Evolutionary conservation across 2,888 invertebrate species (phyloP).

Genomic region (Chymomyza amoena): DNA sequence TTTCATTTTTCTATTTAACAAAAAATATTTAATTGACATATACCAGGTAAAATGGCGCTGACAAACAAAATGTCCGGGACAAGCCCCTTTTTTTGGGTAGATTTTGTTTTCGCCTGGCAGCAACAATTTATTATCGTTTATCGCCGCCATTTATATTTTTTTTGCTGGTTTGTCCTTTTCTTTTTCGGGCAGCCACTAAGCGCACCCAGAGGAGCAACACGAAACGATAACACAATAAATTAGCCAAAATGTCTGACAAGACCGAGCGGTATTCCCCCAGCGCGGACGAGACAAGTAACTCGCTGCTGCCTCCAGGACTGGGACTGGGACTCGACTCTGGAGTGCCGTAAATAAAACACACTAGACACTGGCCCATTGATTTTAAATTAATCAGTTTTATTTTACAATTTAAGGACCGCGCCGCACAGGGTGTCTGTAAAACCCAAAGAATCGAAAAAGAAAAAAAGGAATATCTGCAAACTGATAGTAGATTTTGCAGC

Average conservation of each 20-base stretch:
- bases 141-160: slow-evolving; percentile 2
- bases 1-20: slow-evolving; percentile 12
- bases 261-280: slow-evolving; percentile 11
- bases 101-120: neutral
- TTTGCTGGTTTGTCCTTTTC: slow-evolving; percentile 33
- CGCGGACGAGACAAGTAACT: neutral
- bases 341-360: slow-evolving; percentile 23
- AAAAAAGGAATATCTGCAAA: neutral
- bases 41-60: slow-evolving; percentile 18
- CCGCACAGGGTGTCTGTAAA: slow-evolving; percentile 9
- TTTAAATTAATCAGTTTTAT: slow-evolving; percentile 50
- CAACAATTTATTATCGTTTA: slow-evolving; percentile 48
- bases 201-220: slow-evolving; percentile 36
- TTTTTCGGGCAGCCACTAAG: slow-evolving; percentile 24
- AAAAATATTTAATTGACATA: slow-evolving; percentile 43
- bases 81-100: neutral
- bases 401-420: slow-evolving; percentile 34
- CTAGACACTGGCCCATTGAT: slow-evolving; percentile 38
- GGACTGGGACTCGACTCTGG: slow-evolving; percentile 9
- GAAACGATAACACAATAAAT: slow-evolving; percentile 51
- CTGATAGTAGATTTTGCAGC: neutral
- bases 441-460: neutral
- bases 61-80: neutral
- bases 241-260: slow-evolving; percentile 47
- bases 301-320: neutral